Evolutionary conservation across 1,140 invertebrate species (phyloP).

Genomic region (Bombus huntii): DNA sequence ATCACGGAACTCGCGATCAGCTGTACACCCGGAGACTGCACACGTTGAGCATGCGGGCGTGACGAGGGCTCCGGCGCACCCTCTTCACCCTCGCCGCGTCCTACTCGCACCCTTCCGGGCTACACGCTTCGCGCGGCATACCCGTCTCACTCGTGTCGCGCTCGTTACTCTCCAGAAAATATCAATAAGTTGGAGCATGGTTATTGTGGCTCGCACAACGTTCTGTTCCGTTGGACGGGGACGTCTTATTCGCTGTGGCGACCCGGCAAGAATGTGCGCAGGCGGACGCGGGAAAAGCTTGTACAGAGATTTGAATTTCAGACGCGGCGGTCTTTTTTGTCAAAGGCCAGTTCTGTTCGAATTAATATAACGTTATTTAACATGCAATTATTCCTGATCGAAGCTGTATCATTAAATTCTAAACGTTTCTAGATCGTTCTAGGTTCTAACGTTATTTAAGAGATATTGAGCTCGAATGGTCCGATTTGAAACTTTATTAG

Average conservation of each 20-base stretch:
- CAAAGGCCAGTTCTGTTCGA: too few species aligned
- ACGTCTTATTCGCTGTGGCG: constrained; percentile 5
- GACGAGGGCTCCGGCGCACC: constrained; percentile 46
- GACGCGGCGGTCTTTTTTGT: too few species aligned
- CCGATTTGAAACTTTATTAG: too few species aligned
- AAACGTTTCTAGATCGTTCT: too few species aligned
- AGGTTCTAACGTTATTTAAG: too few species aligned
- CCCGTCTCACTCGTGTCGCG: constrained; percentile 18
- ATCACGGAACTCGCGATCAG: constrained; percentile 55
- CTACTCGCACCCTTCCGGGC: constrained; percentile 31
- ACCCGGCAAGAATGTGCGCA: not conserved
- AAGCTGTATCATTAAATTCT: too few species aligned
- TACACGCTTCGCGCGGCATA: not conserved
- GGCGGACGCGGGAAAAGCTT: not conserved
- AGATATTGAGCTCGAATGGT: too few species aligned
- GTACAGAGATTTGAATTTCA: not conserved
- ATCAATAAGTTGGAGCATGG: constrained; percentile 81
- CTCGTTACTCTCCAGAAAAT: constrained; percentile 62
- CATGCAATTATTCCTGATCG: too few species aligned
- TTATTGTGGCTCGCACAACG: constrained; percentile 38
- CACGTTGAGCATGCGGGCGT: constrained; percentile 60
- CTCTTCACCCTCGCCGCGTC: constrained; percentile 16
- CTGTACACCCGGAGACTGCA: constrained; percentile 63
- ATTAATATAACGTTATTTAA: too few species aligned
- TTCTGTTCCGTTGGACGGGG: constrained; percentile 27